These are phyloP conservation scores for Odontocolon sp. DNA, from an alignment of 2,888 invertebrate genomes.

Conservation along the genomic window DNA sequence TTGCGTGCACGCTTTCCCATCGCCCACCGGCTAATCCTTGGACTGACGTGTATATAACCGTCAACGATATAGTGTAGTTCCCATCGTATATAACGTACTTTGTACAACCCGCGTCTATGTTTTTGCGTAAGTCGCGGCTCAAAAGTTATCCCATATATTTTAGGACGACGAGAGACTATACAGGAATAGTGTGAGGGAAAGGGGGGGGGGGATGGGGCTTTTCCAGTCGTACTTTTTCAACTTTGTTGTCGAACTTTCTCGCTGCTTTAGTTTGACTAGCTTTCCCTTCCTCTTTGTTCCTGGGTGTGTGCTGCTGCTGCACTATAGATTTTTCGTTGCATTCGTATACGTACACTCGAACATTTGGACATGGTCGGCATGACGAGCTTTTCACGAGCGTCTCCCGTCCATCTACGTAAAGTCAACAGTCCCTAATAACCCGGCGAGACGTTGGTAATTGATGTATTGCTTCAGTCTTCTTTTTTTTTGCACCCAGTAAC, in stretches of 20 bases:
- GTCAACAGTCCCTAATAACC: conserved; percentile 61
- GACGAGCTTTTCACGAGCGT: neutral
- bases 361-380: too few relatives aligned
- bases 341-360: too few relatives aligned
- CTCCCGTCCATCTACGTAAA: neutral
- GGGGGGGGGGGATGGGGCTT: conserved; percentile 33
- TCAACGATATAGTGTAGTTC: neutral
- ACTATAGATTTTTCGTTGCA: neutral
- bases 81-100: neutral
- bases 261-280: conserved; percentile 1
- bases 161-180: conserved; percentile 34
- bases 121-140: conserved; percentile 60
- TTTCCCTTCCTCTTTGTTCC: conserved; percentile 20
- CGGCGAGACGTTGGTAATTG: conserved; percentile 58
- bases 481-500: neutral
- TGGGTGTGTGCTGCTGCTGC: neutral
- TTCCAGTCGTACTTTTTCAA: conserved; percentile 61
- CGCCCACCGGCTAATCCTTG: conserved; percentile 38
- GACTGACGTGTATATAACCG: conserved; percentile 25
- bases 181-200: conserved; percentile 17
- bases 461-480: conserved; percentile 51
- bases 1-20: conserved; percentile 20
- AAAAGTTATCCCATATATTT: conserved; percentile 71
- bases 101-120: conserved; percentile 11
- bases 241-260: conserved; percentile 65